Percentiles rank a stretch among this genome's conserved stretches.
These are phyloP conservation scores for Euwallacea fornicatus DNA, from an alignment of 1,140 invertebrate species.

Conservation along the genomic window DNA sequence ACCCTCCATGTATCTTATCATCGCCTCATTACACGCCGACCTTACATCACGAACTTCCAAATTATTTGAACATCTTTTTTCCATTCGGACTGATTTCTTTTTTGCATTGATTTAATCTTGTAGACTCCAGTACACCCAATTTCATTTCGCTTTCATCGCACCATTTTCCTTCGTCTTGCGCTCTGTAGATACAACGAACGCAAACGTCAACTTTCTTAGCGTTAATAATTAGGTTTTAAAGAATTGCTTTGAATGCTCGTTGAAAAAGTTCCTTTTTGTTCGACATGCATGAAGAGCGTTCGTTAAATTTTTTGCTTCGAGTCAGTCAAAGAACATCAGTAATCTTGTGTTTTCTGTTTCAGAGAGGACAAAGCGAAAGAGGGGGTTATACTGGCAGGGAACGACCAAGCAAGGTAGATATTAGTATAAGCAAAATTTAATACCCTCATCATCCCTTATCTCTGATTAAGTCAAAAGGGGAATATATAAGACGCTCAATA, in stretches of 20 bases:
- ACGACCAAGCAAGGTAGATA: constrained; percentile 34
- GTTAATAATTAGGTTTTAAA: not conserved
- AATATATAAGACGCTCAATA: too few species aligned
- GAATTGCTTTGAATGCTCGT: not conserved
- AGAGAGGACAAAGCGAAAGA: constrained; percentile 33
- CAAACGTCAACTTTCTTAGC: too few species aligned
- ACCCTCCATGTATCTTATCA: too few species aligned
- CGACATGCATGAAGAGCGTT: not conserved
- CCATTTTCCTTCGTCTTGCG: too few species aligned
- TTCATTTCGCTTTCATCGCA: not conserved
- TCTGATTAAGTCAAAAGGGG: too few species aligned
- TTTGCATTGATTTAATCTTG: constrained; percentile 1
- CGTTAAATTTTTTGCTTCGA: not conserved
- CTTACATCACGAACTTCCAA: not conserved
- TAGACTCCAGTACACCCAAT: not conserved
- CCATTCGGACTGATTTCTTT: not conserved
- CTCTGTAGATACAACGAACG: too few species aligned
- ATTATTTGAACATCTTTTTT: not conserved
- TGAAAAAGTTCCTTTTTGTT: too few species aligned
- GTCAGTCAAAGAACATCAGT: not conserved
- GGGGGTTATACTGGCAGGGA: constrained; percentile 28
- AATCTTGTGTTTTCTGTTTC: constrained; percentile 22
- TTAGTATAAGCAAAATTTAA: not conserved
- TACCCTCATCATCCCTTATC: too few species aligned
- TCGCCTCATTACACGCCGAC: too few species aligned